Conservation (phyloP, 1,140 invertebrate species). For the Apocrypta bakeri region DNA sequence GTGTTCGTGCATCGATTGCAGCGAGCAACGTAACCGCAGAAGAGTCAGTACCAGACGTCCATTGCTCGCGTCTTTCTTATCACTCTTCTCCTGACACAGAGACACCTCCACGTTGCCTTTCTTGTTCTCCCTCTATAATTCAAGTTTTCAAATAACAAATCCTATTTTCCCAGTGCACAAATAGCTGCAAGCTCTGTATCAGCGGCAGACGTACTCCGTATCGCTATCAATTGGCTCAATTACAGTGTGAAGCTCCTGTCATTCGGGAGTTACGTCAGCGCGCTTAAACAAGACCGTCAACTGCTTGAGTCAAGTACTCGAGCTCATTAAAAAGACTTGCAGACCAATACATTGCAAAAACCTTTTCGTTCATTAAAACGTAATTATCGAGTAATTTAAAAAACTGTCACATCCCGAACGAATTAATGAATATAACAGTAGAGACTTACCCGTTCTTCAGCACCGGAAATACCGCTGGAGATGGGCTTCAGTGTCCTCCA, state of each 20-base stretch:
- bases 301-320: too few species aligned
- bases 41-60: constrained; percentile 74
- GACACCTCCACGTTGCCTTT: constrained; percentile 81
- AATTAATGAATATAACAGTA: not conserved
- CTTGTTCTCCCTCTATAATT: constrained; percentile 78
- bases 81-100: constrained; percentile 78
- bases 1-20: constrained; percentile 82
- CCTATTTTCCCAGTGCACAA: not conserved
- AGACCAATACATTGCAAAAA: too few species aligned
- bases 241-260: constrained; percentile 37
- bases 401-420: not conserved
- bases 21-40: constrained; percentile 75
- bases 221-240: constrained; percentile 51
- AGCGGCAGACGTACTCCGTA: not conserved
- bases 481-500: constrained; percentile 84
- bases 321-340: too few species aligned
- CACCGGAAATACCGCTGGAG: constrained; percentile 77
- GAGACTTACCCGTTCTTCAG: constrained; percentile 76
- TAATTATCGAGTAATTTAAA: too few species aligned
- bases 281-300: not conserved
- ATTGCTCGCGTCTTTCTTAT: constrained; percentile 78
- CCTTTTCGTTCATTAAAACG: too few species aligned
- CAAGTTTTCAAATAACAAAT: constrained; percentile 45
- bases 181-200: not conserved
- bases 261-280: constrained; percentile 36